These are phyloP conservation scores for Ichneumoninae sp. DNA, from an alignment of 2,888 invertebrate species.

Conservation along the genomic window DNA sequence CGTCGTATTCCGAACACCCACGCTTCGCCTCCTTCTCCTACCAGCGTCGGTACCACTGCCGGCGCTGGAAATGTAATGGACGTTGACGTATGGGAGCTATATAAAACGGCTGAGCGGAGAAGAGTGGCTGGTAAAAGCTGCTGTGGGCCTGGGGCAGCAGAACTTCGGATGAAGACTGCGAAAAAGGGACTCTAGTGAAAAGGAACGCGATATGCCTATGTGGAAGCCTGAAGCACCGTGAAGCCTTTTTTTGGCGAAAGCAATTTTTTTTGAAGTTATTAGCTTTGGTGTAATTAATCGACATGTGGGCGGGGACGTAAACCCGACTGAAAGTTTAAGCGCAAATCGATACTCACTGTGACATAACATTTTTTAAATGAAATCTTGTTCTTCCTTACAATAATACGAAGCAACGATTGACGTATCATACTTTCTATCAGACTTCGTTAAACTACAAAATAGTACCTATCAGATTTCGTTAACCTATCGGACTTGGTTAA, in stretches of 20 bases:
- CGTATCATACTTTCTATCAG: background rate
- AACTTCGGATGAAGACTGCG: slow-evolving; percentile 9
- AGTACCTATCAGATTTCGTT: no score
- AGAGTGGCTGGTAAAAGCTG: slow-evolving; percentile 24
- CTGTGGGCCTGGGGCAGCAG: slow-evolving; percentile 12
- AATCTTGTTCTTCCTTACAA: no score
- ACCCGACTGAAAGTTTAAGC: background rate
- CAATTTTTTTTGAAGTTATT: background rate
- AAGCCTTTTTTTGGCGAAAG: background rate
- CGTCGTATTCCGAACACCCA: slow-evolving; percentile 18
- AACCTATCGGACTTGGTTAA: no score
- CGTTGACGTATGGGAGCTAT: slow-evolving; percentile 76
- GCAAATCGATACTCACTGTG: background rate
- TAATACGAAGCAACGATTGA: background rate
- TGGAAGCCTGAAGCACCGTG: background rate
- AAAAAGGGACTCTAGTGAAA: slow-evolving; percentile 4
- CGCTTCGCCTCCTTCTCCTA: slow-evolving; percentile 17
- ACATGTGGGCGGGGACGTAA: background rate
- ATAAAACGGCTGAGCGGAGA: slow-evolving; percentile 71
- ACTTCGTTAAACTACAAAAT: no score
- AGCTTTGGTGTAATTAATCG: background rate
- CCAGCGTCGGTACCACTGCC: slow-evolving; percentile 60
- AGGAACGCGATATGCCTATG: background rate
- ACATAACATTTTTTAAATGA: background rate
- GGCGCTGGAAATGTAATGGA: slow-evolving; percentile 76